Base-by-base conservation (phyloP, 2,797 vertebrate species). In the Odontamblyopus lacepedii region DNA sequence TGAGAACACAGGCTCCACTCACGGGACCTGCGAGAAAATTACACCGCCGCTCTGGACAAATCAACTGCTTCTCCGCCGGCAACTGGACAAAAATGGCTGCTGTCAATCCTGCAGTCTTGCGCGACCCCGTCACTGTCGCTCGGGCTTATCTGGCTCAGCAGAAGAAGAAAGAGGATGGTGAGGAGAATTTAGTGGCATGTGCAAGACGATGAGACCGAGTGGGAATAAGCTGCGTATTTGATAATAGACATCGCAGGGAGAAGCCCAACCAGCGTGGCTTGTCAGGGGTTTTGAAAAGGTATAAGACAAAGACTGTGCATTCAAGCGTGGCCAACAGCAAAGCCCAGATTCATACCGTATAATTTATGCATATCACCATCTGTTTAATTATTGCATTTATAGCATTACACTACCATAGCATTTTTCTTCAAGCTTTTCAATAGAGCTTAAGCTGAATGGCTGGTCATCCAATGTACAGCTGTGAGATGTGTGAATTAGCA, bases 161-260 rank as follows among this genome's bases (percentile, higher is more conserved):
- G 75, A 82, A 77, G 73, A 65, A 71, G 35, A 32, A 44, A 29
- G 30, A 27, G 15, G 48, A 32, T 60, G 71, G 74, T 26, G 30
- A 67, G 75, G 38, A 64, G 76, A 59, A 76, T 80, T 75, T 69
- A 71, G 59, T 66, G 60, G 69, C 60, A n/a, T 63, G 48, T 69
- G 69, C 4, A 61, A 63, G 70, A 70, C 35, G 70, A 59, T 69
- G 73, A 86, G 70, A 79, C 65, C 48, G 55, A 84, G 81, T 57
- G 69, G 48, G 66, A 78, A 87, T 85, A 83, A 84, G 83, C 82
- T 84, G 67, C 80, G 81, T 76, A 71, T 87, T 89, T 8, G 61
- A 87, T 83, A 83, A 91, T 87, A 77, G 82, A 81, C 75, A 86
- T 82, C 75, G 70, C 78, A 85, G 87, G 84, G 89, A 80, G 76